Conservation (phyloP, 2,113 vertebrate genomes). For the Laticauda colubrina region DNA sequence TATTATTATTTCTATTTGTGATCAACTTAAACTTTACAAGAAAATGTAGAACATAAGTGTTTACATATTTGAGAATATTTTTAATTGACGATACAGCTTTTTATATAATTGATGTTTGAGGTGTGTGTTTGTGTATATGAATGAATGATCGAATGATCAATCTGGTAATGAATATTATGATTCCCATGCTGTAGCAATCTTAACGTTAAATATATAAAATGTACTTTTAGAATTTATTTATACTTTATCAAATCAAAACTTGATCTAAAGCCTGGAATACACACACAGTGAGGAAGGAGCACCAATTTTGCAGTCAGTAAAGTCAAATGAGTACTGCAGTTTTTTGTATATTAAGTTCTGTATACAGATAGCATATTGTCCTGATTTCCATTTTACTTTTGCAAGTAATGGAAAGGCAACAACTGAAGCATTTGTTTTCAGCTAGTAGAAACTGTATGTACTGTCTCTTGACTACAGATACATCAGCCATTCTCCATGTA, state of each 20-base stretch:
- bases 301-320: neutral
- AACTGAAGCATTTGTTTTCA: neutral
- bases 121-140: neutral
- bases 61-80: neutral
- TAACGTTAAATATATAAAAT: neutral
- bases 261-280: neutral
- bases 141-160: too few species aligned
- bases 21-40: neutral
- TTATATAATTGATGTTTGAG: neutral
- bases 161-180: neutral
- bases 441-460: too few species aligned
- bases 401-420: neutral
- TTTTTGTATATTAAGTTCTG: neutral
- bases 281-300: neutral
- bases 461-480: neutral
- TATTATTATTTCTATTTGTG: neutral
- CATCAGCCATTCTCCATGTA: neutral
- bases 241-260: neutral
- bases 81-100: neutral
- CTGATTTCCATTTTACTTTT: neutral
- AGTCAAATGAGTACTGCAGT: neutral
- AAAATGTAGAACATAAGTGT: neutral
- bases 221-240: neutral
- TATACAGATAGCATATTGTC: neutral
- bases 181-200: neutral